Evolutionary conservation across 2,113 vertebrate genomes (phyloP), one percentile per base, ranked within the genome.

Genomic region (Rhabdornis inornatus): DNA sequence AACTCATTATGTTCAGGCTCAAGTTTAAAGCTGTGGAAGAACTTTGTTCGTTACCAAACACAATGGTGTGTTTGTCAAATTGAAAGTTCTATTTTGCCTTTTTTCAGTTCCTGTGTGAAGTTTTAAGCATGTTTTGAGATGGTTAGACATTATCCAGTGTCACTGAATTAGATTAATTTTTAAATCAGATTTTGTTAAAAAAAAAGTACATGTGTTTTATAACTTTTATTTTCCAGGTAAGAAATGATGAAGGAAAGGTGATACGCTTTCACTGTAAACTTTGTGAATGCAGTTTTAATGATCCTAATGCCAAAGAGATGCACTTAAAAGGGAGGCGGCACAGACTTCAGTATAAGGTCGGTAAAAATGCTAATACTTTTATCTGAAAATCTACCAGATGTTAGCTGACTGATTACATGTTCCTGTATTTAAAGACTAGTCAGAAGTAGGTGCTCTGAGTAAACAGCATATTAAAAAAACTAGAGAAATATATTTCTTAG

Each of bases 301-400:
- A 99, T 94, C 99, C 99, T 7, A 99, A 99, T 79, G 99, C 99
- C 50, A 99, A 99, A 94, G 99, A 99, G 94, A 99, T 99, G 99
- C 99, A 99, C 79, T 97, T 99, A 40, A 99, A 99, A 96, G 99
- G 99, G 21, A 98, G 99, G 27, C 94, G 99, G 44, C 99, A 99
- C 97, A 98, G 99, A 52, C 98, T 99, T 87, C 99, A 99, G 13
- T 99, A 99, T 96, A 99, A 99, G 98, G 99, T 79, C 44, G 50
- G 50, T 95, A 63, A 42, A 64, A 68, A 84, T 78, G 16, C 13
- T 70, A 17, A 71, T n/a, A 35, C 15, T 52, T 76, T 55, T 35
- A 11, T 82, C 25, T 82, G 68, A 57, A 90, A 68, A 60, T 83
- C 25, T 12, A 19, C 33, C 23, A 59, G 35, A 35, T 70, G 11